Evolutionary conservation across 1,140 invertebrate genomes (phyloP), one percentile per base, ranked within the genome.

Genomic region (Drosophila ambigua): DNA sequence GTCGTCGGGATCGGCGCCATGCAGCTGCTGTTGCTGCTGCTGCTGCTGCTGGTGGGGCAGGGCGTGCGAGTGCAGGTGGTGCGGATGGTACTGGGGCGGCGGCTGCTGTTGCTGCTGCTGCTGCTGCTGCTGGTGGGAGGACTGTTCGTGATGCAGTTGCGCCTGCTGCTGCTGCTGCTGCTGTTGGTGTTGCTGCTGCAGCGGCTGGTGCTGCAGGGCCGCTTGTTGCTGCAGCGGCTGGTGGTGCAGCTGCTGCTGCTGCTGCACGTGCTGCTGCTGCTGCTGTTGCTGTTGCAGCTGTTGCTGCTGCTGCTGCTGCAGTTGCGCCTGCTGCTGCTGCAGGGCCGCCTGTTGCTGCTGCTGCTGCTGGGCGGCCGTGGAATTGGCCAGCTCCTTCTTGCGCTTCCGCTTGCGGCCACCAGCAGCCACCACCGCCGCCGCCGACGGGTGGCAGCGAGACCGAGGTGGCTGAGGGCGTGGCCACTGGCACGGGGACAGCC

Each of bases 351-450:
- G 53, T 4, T 64, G 62, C 41, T 49, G 16, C 0, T 67, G 16
- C 20, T 53, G 64, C 9, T 16, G 49, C 4, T 39, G 39, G 16
- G 53, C 13, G 8, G 39, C 44, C 35, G 44, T 48, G 0, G 58
- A 52, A 16, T 24, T 15, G 20, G 55, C 24, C 0, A 69, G 23
- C 6, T 91, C 90, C 59, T 87, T 91, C 50, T 90, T 91, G 51
- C 85, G 83, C 31, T 90, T 89, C 0, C 87, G 79, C 60, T 91
- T 91, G 4, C 90, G 72, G 15, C 74, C 77, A 7, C 49, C 16
- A 16, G 0, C 16, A 7, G 49, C 50, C 16, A 16, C 16, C 16
- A 7, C 54, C 50, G 28, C 52, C 44, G 11, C 31, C 44, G 16
- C 46, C 43, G 7, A 23, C n/a, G n/a, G 58, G 1, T 4, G 51